Evolutionary conservation across 1,140 invertebrate genomes (phyloP), one percentile per base, ranked within the genome.

Genomic region (Plodia interpunctella): DNA sequence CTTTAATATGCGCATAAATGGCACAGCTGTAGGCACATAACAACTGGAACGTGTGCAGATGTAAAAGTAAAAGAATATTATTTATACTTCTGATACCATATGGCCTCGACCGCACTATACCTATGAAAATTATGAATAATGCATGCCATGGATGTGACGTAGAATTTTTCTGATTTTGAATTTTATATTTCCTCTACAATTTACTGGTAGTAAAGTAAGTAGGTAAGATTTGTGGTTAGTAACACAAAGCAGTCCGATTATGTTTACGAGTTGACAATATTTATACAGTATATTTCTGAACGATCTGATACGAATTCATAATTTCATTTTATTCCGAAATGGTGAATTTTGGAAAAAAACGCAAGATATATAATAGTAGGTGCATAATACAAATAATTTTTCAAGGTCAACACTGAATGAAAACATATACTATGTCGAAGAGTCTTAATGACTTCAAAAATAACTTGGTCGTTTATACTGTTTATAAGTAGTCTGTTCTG

Each of bases 111-210:
- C 52, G 2, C 49, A 51, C 20, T 51, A 19, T 51, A 49, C 18
- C 15, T 49, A 18, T 18, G 49, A 62, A 74, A 72, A 72, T 73
- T 70, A 79, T 79, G 74, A 76, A 78, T 78, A 76, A 79, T 76
- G 2, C 2, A 25, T 28, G 54, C 6, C 2, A 25, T 28, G 54
- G 59, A 65, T 62, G 25, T 66, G 63, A 69, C 71, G 60, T 63
- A 63, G 57, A 57, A 75, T 57, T 60, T 60, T 57, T 49, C 21
- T 25, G 49, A 65, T 51, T 64, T 60, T 65, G 57, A 65, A 60
- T 57, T n/a, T 49, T 13, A 63, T 49, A 11, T 55, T 9, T 13
- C 2, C 9, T 11, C 8, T 35, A 9, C 1, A 35, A 11, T 35
- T 35, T 35, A 11, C 32, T 2, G 8, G 10, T 35, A 35, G 13